phyloP scores from a whole-genome alignment of 2,888 invertebrate genomes.

The Clanis bilineata region DNA sequence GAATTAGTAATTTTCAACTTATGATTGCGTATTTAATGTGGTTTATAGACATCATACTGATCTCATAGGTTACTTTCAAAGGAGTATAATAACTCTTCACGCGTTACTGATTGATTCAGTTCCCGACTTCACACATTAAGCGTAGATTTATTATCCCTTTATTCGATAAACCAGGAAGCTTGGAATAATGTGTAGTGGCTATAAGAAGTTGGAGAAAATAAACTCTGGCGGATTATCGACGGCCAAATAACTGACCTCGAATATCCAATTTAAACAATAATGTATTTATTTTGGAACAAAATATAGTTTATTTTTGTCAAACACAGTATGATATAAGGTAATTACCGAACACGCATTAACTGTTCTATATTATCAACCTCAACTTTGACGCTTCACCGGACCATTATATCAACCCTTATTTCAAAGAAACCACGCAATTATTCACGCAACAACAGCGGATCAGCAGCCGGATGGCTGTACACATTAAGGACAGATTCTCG shows the following conservation, averaged over 20 bases:
- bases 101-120: not conserved
- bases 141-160: not conserved
- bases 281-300: too few relatives aligned
- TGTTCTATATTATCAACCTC: not conserved
- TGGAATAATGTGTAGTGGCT: not conserved
- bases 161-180: not conserved
- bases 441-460: conserved; percentile 51
- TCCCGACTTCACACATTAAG: not conserved
- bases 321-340: too few relatives aligned
- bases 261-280: not conserved
- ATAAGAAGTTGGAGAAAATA: not conserved
- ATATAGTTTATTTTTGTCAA: too few relatives aligned
- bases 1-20: conserved; percentile 39
- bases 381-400: not conserved
- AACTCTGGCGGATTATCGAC: not conserved
- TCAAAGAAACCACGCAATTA: conserved; percentile 62
- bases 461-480: conserved; percentile 73
- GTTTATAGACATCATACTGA: conserved; percentile 43
- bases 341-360: not conserved
- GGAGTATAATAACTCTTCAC: not conserved
- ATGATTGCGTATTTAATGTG: not conserved
- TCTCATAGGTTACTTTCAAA: not conserved
- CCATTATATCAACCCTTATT: conserved; percentile 18
- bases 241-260: not conserved
- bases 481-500: conserved; percentile 77